Percentiles rank a stretch among this genome's conserved stretches.
These are phyloP conservation scores for Erinaceus europaeus DNA, from an alignment of 2,113 vertebrate genomes.

Conservation along the genomic window DNA sequence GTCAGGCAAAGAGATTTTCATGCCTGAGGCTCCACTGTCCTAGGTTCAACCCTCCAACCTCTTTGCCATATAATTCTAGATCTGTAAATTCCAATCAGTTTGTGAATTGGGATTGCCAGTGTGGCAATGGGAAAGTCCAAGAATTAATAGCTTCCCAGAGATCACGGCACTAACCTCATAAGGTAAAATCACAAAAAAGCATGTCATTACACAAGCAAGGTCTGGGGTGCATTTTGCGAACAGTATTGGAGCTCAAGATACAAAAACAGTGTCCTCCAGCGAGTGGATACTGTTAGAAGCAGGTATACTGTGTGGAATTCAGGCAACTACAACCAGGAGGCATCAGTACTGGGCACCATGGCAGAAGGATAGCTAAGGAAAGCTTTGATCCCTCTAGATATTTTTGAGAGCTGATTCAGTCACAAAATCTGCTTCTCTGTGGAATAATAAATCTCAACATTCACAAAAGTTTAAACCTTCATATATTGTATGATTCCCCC, in stretches of 20 bases:
- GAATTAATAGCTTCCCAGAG: background rate
- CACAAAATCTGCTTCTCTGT: background rate
- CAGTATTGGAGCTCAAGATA: background rate
- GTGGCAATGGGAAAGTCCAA: accelerated
- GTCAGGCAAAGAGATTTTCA: no score
- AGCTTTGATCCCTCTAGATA: background rate
- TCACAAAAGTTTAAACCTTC: background rate
- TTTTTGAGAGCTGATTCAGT: background rate
- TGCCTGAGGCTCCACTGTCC: no score
- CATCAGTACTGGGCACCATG: accelerated
- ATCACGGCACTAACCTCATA: background rate
- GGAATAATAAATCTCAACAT: background rate
- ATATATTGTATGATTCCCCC: background rate
- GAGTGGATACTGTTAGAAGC: background rate
- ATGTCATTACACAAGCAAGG: background rate
- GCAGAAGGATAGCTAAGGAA: background rate
- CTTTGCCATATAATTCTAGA: no score
- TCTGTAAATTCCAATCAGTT: no score
- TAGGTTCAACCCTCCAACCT: no score
- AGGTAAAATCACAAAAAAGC: background rate
- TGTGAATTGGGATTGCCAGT: background rate
- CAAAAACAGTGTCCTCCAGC: background rate
- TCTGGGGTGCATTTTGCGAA: background rate
- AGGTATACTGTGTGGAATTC: background rate
- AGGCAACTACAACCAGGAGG: background rate